A percentile compares a stretch with the other conserved stretches of the same genome.
phyloP scores from a whole-genome alignment of 2,888 invertebrate species.

The Oasisia sp. region DNA sequence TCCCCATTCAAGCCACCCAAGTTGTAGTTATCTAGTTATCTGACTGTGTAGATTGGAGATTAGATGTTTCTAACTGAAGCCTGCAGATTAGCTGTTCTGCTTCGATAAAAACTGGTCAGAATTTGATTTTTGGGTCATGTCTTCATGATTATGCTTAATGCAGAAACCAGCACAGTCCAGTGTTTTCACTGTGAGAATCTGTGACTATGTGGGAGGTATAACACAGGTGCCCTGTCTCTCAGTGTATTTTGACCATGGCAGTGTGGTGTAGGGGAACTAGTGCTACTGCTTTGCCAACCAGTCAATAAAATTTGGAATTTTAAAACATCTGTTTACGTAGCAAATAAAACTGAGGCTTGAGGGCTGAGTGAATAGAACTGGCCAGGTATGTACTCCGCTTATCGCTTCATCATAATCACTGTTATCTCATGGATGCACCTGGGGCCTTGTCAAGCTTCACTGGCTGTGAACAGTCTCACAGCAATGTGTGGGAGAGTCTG shows the following conservation, averaged over 20 bases:
- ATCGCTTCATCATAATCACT: neutral
- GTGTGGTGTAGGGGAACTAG: neutral
- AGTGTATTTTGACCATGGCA: neutral
- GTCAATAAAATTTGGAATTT: neutral
- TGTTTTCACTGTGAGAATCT: neutral
- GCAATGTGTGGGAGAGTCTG: neutral
- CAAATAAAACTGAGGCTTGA: neutral
- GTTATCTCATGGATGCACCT: neutral
- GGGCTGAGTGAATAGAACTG: neutral
- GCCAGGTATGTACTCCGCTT: neutral
- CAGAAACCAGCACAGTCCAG: neutral
- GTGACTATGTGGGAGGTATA: neutral
- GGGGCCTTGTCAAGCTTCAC: neutral
- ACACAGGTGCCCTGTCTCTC: neutral
- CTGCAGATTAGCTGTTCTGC: neutral
- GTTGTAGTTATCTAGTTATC: neutral
- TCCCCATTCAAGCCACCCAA: neutral
- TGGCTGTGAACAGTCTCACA: neutral
- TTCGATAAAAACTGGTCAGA: neutral
- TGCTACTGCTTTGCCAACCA: neutral
- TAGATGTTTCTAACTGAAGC: neutral
- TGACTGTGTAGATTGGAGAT: neutral
- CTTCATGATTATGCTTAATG: neutral
- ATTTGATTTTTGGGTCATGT: neutral
- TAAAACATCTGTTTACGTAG: neutral